Evolutionary conservation across 2,113 vertebrate genomes (phyloP).

Genomic region (Scomber scombrus): DNA sequence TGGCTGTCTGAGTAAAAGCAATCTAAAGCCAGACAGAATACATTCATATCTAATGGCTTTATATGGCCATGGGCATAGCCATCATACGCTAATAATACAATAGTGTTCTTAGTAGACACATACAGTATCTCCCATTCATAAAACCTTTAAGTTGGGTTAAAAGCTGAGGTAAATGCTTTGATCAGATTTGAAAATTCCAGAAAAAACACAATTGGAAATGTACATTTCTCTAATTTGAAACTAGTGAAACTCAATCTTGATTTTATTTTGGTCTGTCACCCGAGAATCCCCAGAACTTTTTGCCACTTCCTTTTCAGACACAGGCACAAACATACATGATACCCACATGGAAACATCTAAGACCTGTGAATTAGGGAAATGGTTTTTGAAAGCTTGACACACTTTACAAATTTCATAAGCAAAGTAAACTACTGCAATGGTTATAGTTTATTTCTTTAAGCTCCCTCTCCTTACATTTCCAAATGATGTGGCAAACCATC

Average conservation of each 20-base stretch:
- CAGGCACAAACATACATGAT: conserved; percentile 22
- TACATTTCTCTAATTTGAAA: conserved; percentile 43
- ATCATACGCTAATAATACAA: conserved; percentile 9
- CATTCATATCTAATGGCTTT: background rate
- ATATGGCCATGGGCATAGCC: background rate
- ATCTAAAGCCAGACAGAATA: too few species aligned
- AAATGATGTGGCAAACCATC: conserved; percentile 8
- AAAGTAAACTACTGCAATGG: conserved; percentile 25
- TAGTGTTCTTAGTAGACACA: conserved; percentile 50
- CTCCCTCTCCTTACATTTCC: conserved; percentile 23
- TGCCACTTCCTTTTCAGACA: conserved; percentile 13
- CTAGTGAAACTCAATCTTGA: conserved; percentile 31
- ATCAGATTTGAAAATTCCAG: conserved; percentile 1
- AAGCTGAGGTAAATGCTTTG: conserved; percentile 14
- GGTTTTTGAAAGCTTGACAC: conserved; percentile 18
- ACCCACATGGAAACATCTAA: background rate
- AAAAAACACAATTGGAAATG: conserved; percentile 28
- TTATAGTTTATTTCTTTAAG: conserved; percentile 33
- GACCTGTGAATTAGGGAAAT: background rate
- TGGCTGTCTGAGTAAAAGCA: too few species aligned
- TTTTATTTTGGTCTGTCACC: conserved; percentile 30
- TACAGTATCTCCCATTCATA: background rate
- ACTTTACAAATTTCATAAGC: conserved; percentile 1
- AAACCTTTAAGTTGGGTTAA: conserved; percentile 24
- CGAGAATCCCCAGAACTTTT: conserved; percentile 4